phyloP scores from a whole-genome alignment of 2,888 invertebrate species.

The Heliconius erato region DNA sequence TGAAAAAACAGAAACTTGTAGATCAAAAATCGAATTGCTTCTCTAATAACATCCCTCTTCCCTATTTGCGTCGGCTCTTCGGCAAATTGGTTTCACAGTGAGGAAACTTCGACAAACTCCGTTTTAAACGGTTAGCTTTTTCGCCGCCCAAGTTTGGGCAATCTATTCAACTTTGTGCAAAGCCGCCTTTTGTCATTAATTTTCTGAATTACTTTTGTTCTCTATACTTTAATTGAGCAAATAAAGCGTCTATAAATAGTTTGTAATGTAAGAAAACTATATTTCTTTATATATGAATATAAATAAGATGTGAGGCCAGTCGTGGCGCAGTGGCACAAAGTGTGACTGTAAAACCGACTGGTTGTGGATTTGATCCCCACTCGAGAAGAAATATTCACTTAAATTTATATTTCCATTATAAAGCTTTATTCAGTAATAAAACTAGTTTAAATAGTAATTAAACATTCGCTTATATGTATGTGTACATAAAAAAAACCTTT shows the following conservation, averaged over 20 bases:
- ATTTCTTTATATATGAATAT: neutral
- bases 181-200: constrained; percentile 30
- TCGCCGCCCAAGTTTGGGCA: constrained; percentile 40
- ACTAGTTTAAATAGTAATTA: neutral
- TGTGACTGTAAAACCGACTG: no score
- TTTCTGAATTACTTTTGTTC: constrained; percentile 32
- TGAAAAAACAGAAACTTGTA: constrained; percentile 18
- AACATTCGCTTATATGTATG: neutral
- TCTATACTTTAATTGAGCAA: constrained; percentile 8
- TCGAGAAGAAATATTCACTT: no score
- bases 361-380: no score
- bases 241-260: neutral
- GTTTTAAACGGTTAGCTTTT: constrained; percentile 47
- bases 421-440: neutral
- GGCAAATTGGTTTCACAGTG: constrained; percentile 53
- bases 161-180: constrained; percentile 36
- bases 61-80: constrained; percentile 51
- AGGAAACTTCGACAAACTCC: constrained; percentile 46
- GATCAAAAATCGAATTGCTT: constrained; percentile 49
- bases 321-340: no score
- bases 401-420: neutral
- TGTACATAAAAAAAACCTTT: neutral
- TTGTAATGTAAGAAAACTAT: neutral
- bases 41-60: constrained; percentile 52
- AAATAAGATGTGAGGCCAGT: neutral